Conservation (phyloP, 2,888 invertebrate species). For the Exocentrus adspersus region DNA sequence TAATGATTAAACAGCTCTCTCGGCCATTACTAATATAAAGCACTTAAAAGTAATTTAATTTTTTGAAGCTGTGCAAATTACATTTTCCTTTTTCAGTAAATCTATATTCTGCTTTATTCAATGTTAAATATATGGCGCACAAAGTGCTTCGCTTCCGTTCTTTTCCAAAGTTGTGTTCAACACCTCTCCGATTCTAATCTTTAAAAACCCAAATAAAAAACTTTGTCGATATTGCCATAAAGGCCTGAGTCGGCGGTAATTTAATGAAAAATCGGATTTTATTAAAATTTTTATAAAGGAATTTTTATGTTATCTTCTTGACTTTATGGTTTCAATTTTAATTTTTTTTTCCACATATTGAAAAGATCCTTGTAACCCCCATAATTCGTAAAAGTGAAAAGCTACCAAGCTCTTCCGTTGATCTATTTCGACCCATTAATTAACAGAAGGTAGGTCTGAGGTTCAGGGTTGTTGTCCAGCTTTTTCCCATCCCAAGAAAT, state of each 20-base stretch:
- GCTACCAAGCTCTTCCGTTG: too few relatives aligned
- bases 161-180: not conserved
- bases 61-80: not conserved
- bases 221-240: not conserved
- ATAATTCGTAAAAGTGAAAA: too few relatives aligned
- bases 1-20: too few relatives aligned
- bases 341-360: too few relatives aligned
- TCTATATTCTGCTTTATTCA: not conserved
- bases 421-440: not conserved
- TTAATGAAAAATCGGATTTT: conserved; percentile 1
- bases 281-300: not conserved
- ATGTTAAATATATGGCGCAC: not conserved
- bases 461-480: not conserved
- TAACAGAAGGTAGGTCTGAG: not conserved
- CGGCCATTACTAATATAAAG: too few relatives aligned
- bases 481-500: not conserved
- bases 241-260: not conserved
- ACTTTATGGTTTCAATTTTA: too few relatives aligned
- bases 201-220: not conserved
- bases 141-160: not conserved
- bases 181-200: not conserved
- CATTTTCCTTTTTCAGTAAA: not conserved
- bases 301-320: not conserved
- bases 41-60: too few relatives aligned
- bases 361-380: too few relatives aligned